Base-by-base conservation (phyloP, 2,113 vertebrate species). In the Spermophilus dauricus region DNA sequence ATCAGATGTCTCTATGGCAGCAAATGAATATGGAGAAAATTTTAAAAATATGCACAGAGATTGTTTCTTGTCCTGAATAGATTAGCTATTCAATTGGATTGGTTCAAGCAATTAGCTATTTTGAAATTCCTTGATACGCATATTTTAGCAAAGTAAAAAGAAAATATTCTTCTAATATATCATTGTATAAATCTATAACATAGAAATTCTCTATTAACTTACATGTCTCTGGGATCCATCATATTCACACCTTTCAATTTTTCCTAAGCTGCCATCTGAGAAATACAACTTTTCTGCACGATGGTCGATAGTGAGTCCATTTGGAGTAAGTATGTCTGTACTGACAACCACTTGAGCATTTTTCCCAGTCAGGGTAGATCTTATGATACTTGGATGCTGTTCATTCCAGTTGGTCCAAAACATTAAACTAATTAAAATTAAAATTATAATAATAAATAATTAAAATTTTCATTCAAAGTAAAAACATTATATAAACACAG, bases 381-480 rank as follows among this genome's bases (percentile, higher is more conserved):
- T 99, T 99, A 99, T 99, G 98, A 99, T 99, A 97, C 99, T 99
- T 2, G 99, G 99, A n/a, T 99, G 99, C 88, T 99, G 99, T 97
- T 99, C 99, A 72, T 99, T 99, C 99, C 99, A 99, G 98, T 99
- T 99, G 96, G 99, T 99, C 99, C 99, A 99, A 98, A 99, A 99
- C 99, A 99, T 99, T 98, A 99, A 98, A 98, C 99, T 99, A 98
- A 26, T 96, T 97, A 97, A 98, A 98, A 97, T 83, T 2, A 96
- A 97, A 98, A 82, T 72, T 56, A 0, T 53, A 67, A 72, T 13
- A 86, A 81, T 30, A 77, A 51, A 28, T 26, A 63, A 63, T 95
- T 56, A 42, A 83, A 82, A 28, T 70, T 97, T 96, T 94, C 86
- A 94, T 58, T 48, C 91, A 96, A 67, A 95, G 1, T 28, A 89